Evolutionary conservation across 2,113 vertebrate genomes (phyloP).

Genomic region (Carollia perspicillata): DNA sequence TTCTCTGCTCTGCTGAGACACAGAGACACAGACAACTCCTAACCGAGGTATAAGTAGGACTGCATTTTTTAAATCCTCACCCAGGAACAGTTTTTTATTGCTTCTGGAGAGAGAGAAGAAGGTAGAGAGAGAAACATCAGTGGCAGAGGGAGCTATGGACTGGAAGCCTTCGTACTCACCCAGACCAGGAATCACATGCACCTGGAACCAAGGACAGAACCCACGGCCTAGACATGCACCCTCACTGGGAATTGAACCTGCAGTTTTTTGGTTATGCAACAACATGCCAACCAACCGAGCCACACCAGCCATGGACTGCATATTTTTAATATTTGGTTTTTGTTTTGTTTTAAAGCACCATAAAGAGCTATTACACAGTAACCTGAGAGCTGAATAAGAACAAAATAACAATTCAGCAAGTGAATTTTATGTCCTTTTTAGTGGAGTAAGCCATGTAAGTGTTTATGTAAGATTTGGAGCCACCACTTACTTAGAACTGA

Average conservation of each 20-base stretch:
- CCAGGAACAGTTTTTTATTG: too few relatives aligned
- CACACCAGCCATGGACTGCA: not conserved
- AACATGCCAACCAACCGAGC: too few relatives aligned
- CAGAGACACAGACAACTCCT: not conserved
- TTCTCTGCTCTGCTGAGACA: not conserved
- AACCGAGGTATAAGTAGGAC: not conserved
- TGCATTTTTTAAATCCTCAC: not conserved
- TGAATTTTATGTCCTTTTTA: slow-evolving; percentile 4
- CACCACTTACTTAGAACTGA: not conserved
- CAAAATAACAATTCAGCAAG: not conserved
- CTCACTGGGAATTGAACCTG: too few relatives aligned
- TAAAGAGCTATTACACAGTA: not conserved
- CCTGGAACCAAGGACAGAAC: too few relatives aligned
- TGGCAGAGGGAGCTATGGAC: too few relatives aligned
- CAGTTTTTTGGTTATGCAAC: too few relatives aligned
- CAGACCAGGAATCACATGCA: too few relatives aligned
- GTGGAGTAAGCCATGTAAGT: not conserved
- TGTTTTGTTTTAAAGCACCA: not conserved
- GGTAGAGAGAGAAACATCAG: too few relatives aligned
- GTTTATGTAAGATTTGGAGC: not conserved
- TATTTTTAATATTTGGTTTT: not conserved
- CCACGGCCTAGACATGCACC: too few relatives aligned
- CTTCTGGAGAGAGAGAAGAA: too few relatives aligned
- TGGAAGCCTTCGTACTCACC: too few relatives aligned
- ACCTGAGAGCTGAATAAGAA: not conserved